Conservation (phyloP, 2,113 vertebrate genomes). For the Echinops telfairi region DNA sequence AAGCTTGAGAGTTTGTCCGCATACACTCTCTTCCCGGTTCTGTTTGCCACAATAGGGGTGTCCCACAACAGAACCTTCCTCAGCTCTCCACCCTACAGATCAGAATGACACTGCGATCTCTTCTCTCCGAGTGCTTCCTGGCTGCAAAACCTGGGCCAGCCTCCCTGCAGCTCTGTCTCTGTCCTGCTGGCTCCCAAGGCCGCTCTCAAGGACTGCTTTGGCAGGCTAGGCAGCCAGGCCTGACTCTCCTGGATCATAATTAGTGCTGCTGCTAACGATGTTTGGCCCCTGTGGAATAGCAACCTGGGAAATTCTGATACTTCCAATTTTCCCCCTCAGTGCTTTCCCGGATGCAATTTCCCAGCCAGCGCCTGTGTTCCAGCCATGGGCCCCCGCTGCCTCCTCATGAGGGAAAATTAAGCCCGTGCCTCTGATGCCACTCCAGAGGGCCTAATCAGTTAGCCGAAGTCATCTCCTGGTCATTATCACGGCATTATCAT, state of each 20-base stretch:
- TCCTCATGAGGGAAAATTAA: conserved; percentile 67
- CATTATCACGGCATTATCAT: conserved; percentile 59
- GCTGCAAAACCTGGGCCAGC: neutral
- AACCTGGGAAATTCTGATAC: conserved; percentile 73
- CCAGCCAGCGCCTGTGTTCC: conserved; percentile 5
- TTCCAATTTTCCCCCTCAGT: conserved; percentile 67
- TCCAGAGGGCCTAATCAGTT: conserved; percentile 61
- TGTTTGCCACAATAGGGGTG: neutral
- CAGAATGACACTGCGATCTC: neutral
- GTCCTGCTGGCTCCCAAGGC: conserved; percentile 3
- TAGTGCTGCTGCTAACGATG: conserved; percentile 66
- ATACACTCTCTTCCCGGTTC: too few relatives aligned
- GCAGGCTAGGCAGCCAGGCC: conserved; percentile 49
- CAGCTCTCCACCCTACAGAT: neutral
- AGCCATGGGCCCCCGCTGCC: conserved; percentile 25
- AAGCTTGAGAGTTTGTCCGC: too few relatives aligned
- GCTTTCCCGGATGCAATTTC: conserved; percentile 58
- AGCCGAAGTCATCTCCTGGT: conserved; percentile 49
- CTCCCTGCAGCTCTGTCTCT: neutral
- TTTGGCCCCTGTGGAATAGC: conserved; percentile 67
- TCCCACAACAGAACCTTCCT: neutral
- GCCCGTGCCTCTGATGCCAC: neutral
- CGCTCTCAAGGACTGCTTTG: conserved; percentile 39
- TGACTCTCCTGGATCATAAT: conserved; percentile 69
- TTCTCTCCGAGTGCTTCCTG: neutral